Percentiles rank a stretch among this genome's conserved stretches.
Conservation (phyloP, 2,797 vertebrate genomes). For the Sitta carolinensis region DNA sequence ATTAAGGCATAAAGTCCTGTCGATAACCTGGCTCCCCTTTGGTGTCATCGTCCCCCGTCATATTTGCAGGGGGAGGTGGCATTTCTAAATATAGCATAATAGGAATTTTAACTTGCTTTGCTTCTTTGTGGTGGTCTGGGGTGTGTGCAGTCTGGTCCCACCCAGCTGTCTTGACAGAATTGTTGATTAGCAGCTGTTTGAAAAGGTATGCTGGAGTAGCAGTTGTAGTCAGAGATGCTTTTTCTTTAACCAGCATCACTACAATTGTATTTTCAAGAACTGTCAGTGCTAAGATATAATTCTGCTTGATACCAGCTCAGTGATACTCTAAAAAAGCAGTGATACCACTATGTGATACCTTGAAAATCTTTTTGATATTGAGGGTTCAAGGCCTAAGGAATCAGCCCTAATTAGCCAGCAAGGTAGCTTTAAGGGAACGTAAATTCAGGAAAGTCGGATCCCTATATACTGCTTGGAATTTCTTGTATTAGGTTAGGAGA, state of each 20-base stretch:
- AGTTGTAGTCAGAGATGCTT: background rate
- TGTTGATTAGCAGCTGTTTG: constrained; percentile 2
- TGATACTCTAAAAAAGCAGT: background rate
- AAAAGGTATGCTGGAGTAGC: background rate
- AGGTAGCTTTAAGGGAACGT: background rate
- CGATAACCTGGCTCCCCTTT: background rate
- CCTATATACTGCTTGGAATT: background rate
- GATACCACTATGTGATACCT: background rate
- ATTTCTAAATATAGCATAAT: background rate
- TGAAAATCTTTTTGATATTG: background rate
- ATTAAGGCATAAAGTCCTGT: background rate
- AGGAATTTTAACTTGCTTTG: background rate
- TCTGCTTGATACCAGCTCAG: background rate
- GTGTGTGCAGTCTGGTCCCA: background rate
- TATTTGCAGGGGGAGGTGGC: background rate
- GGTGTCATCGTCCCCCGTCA: background rate
- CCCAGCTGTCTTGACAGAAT: background rate
- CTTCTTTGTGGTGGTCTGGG: background rate
- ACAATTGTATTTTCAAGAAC: background rate
- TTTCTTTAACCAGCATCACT: background rate
- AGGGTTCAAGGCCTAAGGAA: background rate
- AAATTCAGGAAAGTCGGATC: background rate
- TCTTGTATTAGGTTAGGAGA: background rate
- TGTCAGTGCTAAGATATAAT: background rate
- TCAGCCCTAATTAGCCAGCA: background rate